Evolutionary conservation across 2,797 vertebrate species (phyloP).

Genomic region (Acanthornis magna): DNA sequence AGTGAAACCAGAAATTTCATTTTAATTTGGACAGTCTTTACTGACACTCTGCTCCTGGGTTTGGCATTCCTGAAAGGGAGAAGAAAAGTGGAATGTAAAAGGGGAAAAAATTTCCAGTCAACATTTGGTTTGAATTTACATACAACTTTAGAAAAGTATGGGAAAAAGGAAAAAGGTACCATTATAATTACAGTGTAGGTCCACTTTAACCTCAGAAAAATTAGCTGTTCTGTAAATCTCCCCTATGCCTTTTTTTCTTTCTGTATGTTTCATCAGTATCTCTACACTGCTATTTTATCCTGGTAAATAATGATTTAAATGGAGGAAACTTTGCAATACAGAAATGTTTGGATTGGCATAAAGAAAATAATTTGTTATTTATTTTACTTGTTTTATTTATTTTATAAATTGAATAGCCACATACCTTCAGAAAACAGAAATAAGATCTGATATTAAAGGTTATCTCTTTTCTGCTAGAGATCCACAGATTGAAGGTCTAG

Average conservation of each 20-base stretch:
- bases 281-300: background rate
- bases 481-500: background rate
- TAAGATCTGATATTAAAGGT: background rate
- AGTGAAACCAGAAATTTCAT: constrained; percentile 68
- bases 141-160: background rate
- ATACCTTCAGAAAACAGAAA: background rate
- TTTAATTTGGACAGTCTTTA: constrained; percentile 29
- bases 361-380: background rate
- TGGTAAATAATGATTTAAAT: background rate
- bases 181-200: background rate
- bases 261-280: background rate
- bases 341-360: background rate
- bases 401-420: background rate
- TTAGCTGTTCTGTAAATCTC: background rate
- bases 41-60: constrained; percentile 30
- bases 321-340: background rate
- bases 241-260: background rate
- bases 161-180: background rate
- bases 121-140: constrained; percentile 64
- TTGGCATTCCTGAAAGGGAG: constrained; percentile 41
- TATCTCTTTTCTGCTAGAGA: background rate
- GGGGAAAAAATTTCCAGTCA: constrained; percentile 23
- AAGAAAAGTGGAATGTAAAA: constrained; percentile 52
- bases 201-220: background rate
- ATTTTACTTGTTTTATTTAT: background rate